A percentile compares a stretch with the other conserved stretches of the same genome.
phyloP scores from a whole-genome alignment of 1,140 invertebrate genomes.

The Sarcophaga peregrina region DNA sequence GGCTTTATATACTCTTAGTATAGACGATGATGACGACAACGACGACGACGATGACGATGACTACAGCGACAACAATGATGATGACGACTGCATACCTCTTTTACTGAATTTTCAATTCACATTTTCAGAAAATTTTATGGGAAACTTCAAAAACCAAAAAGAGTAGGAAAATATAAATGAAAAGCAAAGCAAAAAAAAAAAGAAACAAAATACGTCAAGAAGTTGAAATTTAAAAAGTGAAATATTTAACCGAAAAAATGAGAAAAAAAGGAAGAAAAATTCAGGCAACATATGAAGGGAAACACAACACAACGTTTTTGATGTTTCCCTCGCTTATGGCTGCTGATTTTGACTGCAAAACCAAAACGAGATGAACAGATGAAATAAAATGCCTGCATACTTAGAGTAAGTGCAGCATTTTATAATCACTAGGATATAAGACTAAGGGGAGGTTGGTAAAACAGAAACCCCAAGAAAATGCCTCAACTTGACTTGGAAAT shows the following conservation, averaged over 20 bases:
- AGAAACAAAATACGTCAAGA: slow-evolving; percentile 10
- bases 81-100: too few relatives aligned
- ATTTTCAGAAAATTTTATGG: background rate
- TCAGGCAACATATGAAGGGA: background rate
- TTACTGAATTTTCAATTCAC: too few relatives aligned
- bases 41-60: too few relatives aligned
- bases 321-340: too few relatives aligned
- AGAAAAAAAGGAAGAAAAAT: background rate
- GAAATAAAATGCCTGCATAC: background rate
- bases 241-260: background rate
- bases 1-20: background rate
- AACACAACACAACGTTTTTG: background rate
- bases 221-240: background rate
- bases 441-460: background rate
- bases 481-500: slow-evolving; percentile 8
- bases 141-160: background rate
- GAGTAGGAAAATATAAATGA: too few relatives aligned
- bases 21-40: too few relatives aligned
- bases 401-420: background rate
- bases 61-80: too few relatives aligned
- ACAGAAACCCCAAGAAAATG: background rate
- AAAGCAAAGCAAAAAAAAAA: background rate
- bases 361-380: background rate
- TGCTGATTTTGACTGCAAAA: too few relatives aligned
- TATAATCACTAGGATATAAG: too few relatives aligned